Evolutionary conservation across 53 echinoderm and acorn worm genomes (phyloP).

Genomic region (Paracentrotus lividus): DNA sequence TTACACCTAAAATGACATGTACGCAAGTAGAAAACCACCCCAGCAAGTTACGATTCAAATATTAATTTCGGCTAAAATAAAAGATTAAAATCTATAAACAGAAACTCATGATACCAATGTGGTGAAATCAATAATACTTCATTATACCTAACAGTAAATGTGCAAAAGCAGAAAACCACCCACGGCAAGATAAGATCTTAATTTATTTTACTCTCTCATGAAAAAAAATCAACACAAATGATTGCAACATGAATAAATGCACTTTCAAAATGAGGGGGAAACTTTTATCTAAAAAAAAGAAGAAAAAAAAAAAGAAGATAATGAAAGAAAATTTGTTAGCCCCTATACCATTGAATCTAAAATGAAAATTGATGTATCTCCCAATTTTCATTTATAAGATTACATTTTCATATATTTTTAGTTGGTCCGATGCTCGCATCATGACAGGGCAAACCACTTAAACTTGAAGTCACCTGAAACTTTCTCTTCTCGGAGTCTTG

Average conservation of each 20-base stretch:
- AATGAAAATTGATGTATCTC: too few relatives aligned
- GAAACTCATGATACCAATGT: neutral
- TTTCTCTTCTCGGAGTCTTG: slow-evolving; percentile 20
- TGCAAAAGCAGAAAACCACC: neutral
- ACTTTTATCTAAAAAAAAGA: too few relatives aligned
- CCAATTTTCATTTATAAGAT: too few relatives aligned
- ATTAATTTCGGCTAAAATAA: too few relatives aligned
- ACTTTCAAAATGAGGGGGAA: too few relatives aligned
- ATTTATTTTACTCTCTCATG: too few relatives aligned
- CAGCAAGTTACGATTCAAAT: too few relatives aligned
- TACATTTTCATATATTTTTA: neutral
- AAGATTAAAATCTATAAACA: neutral
- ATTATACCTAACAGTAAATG: neutral
- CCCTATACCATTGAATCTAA: too few relatives aligned
- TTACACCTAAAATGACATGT: neutral
- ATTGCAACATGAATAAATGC: neutral
- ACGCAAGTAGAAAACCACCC: neutral
- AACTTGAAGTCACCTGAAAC: slow-evolving; percentile 25
- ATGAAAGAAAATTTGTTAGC: too few relatives aligned
- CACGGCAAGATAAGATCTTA: too few relatives aligned
- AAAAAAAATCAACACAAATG: neutral
- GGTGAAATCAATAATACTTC: neutral
- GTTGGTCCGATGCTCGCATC: neutral
- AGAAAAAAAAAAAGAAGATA: too few relatives aligned
- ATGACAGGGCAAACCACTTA: neutral